Evolutionary conservation across 2,888 invertebrate genomes (phyloP), one percentile per base, ranked within the genome.

Genomic region (Mythimna albipuncta): DNA sequence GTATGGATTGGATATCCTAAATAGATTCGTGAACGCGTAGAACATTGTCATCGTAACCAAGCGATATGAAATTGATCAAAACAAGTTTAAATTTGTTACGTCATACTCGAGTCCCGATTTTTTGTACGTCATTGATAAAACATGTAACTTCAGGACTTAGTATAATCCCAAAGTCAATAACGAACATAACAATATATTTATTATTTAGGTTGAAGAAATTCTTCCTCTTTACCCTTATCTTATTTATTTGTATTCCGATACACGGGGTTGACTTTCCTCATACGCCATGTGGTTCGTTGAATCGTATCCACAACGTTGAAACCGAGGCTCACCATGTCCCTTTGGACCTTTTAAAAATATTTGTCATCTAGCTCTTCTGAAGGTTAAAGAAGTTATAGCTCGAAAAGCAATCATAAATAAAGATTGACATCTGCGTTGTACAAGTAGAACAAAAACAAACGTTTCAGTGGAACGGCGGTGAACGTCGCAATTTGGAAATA

Each of bases 191-290:
- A 54, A 32, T 47, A 38, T 21, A 44, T 44, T 44, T 16, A 32
- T 65, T 80, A 74, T 80, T 41, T 75, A 47, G 57, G 64, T 67
- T 35, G 41, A 13, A 57, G 26, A 73, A 70, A 72, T 62, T 47
- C 47, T 16, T 6, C 6, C 19, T 16, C 16, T 47, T 47, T 19
- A 6, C 19, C 47, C 16, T 47, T 16, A 13, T 0, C 16, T 16
- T 16, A 47, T 47, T 44, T 16, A 47, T 38, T 38, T 1, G 38
- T 38, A 38, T 47, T 44, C 13, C 44, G 47, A 16, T 47, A 47
- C 47, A 19, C 47, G 16, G 47, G 47, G 47, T 16, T 47, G 47
- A 4, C 47, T 47, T 47, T 47, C 47, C 47, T 16, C 6, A 19
- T 16, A 13, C 19, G 16, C 47, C 16, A 47, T 16, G 4, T 47